Evolutionary conservation across 2,888 invertebrate species (phyloP).

Genomic region (Scaptodrosophila latifasciaeformis): DNA sequence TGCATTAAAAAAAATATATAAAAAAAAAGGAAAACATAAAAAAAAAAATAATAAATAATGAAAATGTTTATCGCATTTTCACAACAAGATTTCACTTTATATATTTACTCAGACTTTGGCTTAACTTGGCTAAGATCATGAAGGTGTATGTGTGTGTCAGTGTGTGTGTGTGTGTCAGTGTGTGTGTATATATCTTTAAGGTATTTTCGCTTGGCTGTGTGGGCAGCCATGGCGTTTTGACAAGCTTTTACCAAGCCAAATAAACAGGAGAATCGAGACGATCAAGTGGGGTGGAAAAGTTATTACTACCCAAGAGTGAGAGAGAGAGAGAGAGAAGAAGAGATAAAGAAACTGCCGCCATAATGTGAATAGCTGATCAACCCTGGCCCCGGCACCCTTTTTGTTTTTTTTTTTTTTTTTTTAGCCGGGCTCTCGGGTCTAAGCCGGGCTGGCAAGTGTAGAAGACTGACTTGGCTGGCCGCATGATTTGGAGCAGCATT

Average conservation of each 20-base stretch:
- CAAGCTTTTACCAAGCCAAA: constrained; percentile 6
- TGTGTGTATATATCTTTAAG: no score
- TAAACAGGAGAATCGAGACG: neutral
- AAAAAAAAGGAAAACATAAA: neutral
- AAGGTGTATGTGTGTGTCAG: neutral
- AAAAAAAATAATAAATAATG: neutral
- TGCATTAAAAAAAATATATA: constrained; percentile 29
- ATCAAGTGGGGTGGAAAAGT: neutral
- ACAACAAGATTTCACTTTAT: constrained; percentile 25
- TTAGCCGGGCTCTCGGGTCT: neutral
- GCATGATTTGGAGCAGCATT: constrained; percentile 8
- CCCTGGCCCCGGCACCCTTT: no score
- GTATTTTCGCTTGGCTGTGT: no score
- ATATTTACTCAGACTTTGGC: neutral
- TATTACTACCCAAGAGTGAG: neutral
- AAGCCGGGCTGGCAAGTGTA: constrained; percentile 1
- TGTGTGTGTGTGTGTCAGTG: neutral
- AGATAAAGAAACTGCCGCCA: constrained; percentile 1
- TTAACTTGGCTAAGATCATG: neutral
- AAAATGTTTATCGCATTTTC: constrained; percentile 38
- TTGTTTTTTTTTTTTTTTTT: no score
- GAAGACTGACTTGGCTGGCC: neutral
- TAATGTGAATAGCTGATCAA: neutral
- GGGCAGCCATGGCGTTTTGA: constrained; percentile 9
- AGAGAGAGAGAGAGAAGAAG: neutral